phyloP scores from a whole-genome alignment of 2,888 invertebrate species.

The Acrobasis repandana region DNA sequence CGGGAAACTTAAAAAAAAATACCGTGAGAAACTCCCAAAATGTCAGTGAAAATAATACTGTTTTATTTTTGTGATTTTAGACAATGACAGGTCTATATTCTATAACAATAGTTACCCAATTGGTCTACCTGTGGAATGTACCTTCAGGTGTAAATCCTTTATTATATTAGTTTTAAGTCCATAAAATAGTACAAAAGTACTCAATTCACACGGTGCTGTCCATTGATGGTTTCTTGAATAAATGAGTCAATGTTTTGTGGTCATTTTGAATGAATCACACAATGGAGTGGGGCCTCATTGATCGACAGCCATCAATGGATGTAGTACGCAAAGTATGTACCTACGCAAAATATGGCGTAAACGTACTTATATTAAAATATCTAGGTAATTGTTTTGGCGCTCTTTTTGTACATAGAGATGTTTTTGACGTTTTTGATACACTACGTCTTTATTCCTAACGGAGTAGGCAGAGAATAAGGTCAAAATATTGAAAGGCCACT shows the following conservation, averaged over 20 bases:
- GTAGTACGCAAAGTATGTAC: not conserved
- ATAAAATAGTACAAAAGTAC: not conserved
- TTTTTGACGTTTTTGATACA: too few relatives aligned
- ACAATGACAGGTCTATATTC: not conserved
- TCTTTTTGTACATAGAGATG: too few relatives aligned
- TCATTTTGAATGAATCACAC: slow-evolving; percentile 12
- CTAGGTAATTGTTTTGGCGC: too few relatives aligned
- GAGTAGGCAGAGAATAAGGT: too few relatives aligned
- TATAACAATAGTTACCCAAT: slow-evolving; percentile 9
- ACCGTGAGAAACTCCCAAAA: slow-evolving; percentile 7
- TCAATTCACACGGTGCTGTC: not conserved
- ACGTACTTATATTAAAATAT: too few relatives aligned
- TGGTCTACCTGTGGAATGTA: not conserved
- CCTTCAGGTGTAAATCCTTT: slow-evolving; percentile 8
- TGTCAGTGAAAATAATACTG: not conserved
- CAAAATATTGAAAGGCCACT: too few relatives aligned
- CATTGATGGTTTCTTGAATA: not conserved
- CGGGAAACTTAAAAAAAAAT: not conserved
- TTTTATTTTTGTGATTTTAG: not conserved
- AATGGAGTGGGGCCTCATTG: slow-evolving; percentile 1
- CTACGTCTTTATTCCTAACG: too few relatives aligned
- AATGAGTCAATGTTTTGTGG: slow-evolving; percentile 5
- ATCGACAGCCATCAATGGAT: slow-evolving; percentile 2
- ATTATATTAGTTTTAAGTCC: slow-evolving; percentile 1
- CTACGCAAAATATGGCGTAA: not conserved